Base-by-base conservation (phyloP, 2,888 invertebrate species). In the Ischnura elegans region DNA sequence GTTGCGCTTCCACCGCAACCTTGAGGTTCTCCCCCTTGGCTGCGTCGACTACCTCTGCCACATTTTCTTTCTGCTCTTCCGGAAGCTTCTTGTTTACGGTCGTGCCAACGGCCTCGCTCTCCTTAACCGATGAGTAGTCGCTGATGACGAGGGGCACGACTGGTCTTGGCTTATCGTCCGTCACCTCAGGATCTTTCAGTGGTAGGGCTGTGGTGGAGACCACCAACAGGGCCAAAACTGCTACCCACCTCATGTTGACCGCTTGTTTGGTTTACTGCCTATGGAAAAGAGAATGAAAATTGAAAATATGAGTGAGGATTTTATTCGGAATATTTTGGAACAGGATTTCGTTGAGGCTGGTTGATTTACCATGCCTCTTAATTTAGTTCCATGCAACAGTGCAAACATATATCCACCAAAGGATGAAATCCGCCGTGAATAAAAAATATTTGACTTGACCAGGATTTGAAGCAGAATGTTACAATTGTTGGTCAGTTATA, bases 221-320 rank as follows among this genome's bases (percentile, higher is more conserved):
- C 95, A 96, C 96, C 95, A 97, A 96, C 95, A 97, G 96, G 95
- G 97, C 95, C 95, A 96, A 96, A 95, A 97, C 95, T 95, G 97
- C 95, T 95, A 97, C 96, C 95, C 97, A 94, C 95, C 97, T 97
- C 97, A 97, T 97, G 96, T 97, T 97, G 55, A 90, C 43, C 25
- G 43, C n/a, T 36, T 90, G 61, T 10, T 16, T 90, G 61, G 43
- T 42, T 66, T 76, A 76, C 76, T 76, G 19, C 61, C 90, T 90
- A 43, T 13, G n/a, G n/a, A 51, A 61, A n/a, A 61, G 61, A 90
- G 42, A 61, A 46, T 47, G 19, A 42, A 87, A 47, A 51, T 16
- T 29, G n/a, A n/a, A 36, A 21, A 87, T 21, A 51, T 87, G 16
- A 76, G 36, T 10, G 8, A 66, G 2, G 16, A 6, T 10, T 4